Percentiles rank a stretch among this genome's conserved stretches.
These are phyloP conservation scores for Euzetes globulus DNA, from an alignment of 2,888 invertebrate genomes.

Conservation along the genomic window DNA sequence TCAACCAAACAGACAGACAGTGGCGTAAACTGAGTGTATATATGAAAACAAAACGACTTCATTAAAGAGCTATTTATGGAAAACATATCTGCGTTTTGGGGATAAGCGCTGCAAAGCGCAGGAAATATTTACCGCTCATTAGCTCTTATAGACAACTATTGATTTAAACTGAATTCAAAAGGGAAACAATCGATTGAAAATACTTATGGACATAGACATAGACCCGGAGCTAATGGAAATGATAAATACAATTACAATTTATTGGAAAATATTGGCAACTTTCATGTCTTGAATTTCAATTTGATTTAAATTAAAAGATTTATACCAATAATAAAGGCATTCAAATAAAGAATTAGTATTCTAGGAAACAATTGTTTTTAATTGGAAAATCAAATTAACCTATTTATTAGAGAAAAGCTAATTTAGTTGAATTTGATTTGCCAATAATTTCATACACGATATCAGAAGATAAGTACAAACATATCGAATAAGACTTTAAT, in stretches of 20 bases:
- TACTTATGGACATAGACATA: neutral
- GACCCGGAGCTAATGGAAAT: neutral
- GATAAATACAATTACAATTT: neutral
- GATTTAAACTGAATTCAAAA: neutral
- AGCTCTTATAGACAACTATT: neutral
- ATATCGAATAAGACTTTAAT: neutral
- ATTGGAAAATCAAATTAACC: no score
- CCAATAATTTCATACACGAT: no score
- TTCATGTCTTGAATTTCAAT: no score
- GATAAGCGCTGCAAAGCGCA: neutral
- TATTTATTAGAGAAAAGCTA: no score
- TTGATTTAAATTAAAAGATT: no score
- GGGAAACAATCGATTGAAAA: neutral
- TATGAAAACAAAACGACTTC: neutral
- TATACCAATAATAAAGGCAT: no score
- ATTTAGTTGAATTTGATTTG: no score
- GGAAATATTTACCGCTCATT: neutral
- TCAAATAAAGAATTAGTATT: no score
- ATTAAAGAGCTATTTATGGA: slow-evolving; percentile 8
- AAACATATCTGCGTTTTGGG: neutral
- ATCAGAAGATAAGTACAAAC: no score
- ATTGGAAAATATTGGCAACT: neutral
- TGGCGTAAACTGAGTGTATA: neutral
- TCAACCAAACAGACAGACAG: neutral
- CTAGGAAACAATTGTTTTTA: no score